A percentile compares a stretch with the other conserved stretches of the same genome.
Conservation (phyloP, 2,797 vertebrate species). For the Eulemur albifrons region DNA sequence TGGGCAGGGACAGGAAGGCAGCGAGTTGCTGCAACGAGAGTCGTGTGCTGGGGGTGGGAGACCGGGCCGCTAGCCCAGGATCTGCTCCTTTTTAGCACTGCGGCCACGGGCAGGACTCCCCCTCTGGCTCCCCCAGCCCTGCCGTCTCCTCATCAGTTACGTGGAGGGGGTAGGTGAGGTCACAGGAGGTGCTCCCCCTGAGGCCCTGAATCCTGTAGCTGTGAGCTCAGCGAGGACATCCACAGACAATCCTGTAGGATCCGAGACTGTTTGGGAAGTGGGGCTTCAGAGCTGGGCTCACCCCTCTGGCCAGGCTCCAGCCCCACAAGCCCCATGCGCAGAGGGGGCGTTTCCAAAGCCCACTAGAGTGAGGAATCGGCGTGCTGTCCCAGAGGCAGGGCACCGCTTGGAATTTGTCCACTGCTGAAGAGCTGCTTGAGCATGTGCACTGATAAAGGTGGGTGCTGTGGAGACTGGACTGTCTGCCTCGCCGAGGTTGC, state of each 20-base stretch:
- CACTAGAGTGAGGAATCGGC: neutral
- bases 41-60: too few species aligned
- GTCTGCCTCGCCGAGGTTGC: neutral
- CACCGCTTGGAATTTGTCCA: neutral
- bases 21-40: too few species aligned
- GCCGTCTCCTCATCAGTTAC: neutral
- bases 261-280: neutral
- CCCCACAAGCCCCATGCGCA: neutral
- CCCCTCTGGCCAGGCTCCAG: neutral
- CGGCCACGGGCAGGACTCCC: too few species aligned
- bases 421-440: neutral
- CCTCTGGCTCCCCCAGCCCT: neutral
- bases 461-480: fast-evolving
- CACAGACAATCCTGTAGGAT: neutral
- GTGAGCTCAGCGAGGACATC: neutral
- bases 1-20: neutral
- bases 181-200: neutral
- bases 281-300: neutral
- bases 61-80: neutral
- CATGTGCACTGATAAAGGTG: fast-evolving
- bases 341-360: neutral
- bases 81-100: neutral
- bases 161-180: fast-evolving
- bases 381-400: neutral
- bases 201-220: neutral